Conservation (phyloP, 30 jellyfish, hydroid and myxozoan species). For the Hydra vulgaris region DNA sequence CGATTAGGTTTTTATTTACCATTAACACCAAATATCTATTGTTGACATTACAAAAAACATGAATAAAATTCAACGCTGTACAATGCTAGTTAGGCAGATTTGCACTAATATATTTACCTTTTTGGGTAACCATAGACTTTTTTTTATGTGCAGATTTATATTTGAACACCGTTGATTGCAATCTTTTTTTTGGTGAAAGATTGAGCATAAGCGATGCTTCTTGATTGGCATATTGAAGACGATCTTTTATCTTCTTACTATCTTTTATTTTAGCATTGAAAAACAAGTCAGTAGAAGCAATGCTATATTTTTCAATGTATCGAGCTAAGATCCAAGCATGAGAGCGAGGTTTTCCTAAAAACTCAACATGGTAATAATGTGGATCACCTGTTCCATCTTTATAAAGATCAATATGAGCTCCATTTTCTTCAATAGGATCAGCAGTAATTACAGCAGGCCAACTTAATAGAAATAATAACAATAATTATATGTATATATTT, state of each 20-base stretch:
- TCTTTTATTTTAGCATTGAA: constrained; percentile 9
- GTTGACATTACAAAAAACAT: too few species aligned
- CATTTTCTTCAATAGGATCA: constrained; percentile 14
- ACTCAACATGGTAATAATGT: constrained; percentile 23
- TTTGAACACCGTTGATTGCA: neutral
- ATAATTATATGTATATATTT: too few species aligned
- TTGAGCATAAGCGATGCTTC: constrained; percentile 13
- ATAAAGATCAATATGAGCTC: constrained; percentile 13
- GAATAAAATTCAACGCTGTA: too few species aligned
- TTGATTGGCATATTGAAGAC: constrained; percentile 1
- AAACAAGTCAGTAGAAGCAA: neutral
- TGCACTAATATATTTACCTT: too few species aligned
- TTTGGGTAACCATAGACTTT: neutral
- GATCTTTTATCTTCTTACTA: neutral
- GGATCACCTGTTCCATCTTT: constrained; percentile 33
- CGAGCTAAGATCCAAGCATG: constrained; percentile 35
- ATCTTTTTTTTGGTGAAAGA: constrained; percentile 13
- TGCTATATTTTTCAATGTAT: constrained; percentile 8
- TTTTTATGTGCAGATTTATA: neutral
- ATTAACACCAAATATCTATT: too few species aligned
- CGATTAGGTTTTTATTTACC: too few species aligned
- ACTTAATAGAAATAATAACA: too few species aligned
- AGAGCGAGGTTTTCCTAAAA: constrained; percentile 24
- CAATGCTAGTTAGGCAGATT: too few species aligned
- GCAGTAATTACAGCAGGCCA: constrained; percentile 26